Conservation (phyloP, 2,888 invertebrate species). For the Andrena trimmerana region DNA sequence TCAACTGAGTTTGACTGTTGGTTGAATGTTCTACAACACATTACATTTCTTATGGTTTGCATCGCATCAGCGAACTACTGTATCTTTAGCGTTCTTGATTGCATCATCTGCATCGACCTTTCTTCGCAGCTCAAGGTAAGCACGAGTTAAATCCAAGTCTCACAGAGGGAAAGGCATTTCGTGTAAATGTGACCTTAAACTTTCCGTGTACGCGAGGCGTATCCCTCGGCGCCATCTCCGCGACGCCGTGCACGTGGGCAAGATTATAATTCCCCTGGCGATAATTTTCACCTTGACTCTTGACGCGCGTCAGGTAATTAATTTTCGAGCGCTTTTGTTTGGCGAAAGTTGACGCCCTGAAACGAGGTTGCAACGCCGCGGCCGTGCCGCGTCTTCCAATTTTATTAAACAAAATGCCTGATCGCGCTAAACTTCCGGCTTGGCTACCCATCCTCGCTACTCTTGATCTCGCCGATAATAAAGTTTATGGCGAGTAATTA, state of each 20-base stretch:
- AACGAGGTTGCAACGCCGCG: not conserved
- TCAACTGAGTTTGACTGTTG: not conserved
- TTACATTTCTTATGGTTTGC: not conserved
- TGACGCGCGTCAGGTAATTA: conserved; percentile 2
- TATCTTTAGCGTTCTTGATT: conserved; percentile 61
- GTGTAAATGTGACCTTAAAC: conserved; percentile 72
- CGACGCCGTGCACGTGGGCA: conserved; percentile 55
- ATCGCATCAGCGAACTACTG: conserved; percentile 8
- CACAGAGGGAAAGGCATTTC: conserved; percentile 64
- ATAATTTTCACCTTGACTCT: conserved; percentile 38
- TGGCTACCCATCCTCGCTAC: not conserved
- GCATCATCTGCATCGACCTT: conserved; percentile 69
- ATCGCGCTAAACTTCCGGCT: conserved; percentile 19
- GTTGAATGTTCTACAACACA: not conserved
- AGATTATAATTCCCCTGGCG: conserved; percentile 30
- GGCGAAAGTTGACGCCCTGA: not conserved
- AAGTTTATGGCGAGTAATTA: conserved; percentile 27
- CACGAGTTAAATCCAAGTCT: conserved; percentile 58
- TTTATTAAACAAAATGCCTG: conserved; percentile 18
- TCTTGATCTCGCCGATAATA: not conserved
- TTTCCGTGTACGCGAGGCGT: conserved; percentile 62
- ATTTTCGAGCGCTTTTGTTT: conserved; percentile 12
- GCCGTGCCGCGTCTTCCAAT: not conserved
- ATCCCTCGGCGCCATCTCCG: conserved; percentile 40
- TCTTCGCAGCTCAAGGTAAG: conserved; percentile 68